A percentile compares a stretch with the other conserved stretches of the same genome.
Evolutionary conservation across 2,113 vertebrate genomes (phyloP).

Genomic region (Laticauda laticaudata): DNA sequence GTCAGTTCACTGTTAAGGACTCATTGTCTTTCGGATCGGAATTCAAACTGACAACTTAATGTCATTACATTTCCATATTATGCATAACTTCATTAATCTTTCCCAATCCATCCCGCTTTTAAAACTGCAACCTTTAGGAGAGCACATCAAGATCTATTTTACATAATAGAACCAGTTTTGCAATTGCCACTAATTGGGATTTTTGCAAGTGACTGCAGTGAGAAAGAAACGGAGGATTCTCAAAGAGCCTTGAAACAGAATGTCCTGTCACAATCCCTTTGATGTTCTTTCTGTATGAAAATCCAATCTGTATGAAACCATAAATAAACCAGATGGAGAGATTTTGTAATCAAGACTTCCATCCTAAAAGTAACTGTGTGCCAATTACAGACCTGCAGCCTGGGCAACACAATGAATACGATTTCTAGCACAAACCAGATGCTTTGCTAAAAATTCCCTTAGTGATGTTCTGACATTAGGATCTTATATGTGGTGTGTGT

Average conservation of each 20-base stretch:
- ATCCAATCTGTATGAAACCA: conserved; percentile 19
- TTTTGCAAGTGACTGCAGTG: conserved; percentile 3
- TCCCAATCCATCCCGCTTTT: neutral
- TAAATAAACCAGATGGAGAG: conserved; percentile 32
- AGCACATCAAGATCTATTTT: neutral
- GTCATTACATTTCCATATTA: neutral
- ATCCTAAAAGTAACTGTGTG: conserved; percentile 8
- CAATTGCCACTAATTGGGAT: conserved; percentile 9
- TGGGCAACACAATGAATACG: neutral
- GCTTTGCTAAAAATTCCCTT: neutral
- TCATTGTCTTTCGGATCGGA: neutral
- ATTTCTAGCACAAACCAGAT: neutral
- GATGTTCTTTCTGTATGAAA: conserved; percentile 18
- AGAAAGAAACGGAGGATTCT: neutral
- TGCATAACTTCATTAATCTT: neutral
- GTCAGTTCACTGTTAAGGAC: neutral
- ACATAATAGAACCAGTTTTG: neutral
- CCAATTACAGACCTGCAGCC: neutral
- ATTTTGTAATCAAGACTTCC: conserved; percentile 21
- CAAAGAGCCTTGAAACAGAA: neutral
- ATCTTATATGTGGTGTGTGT: neutral
- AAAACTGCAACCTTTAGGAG: neutral
- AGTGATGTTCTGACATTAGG: neutral
- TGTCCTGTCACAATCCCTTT: conserved; percentile 1
- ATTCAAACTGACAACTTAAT: neutral